Conservation (phyloP, 37 sponge, comb jelly and placozoan species). For the Hexactinellida sp. region DNA sequence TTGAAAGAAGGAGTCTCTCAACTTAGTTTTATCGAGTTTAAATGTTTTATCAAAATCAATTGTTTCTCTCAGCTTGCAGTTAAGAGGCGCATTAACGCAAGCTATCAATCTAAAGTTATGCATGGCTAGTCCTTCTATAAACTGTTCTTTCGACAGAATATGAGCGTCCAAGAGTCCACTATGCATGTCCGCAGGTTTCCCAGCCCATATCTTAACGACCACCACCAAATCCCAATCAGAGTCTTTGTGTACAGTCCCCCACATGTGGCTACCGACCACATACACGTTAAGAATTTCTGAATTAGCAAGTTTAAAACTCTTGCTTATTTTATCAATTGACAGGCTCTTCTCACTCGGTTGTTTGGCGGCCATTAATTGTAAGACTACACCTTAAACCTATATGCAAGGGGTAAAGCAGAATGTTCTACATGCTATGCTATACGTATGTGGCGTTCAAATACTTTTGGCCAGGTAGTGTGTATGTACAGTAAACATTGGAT, state of each 20-base stretch:
- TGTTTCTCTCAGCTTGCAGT: constrained; percentile 12
- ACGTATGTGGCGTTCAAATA: too few species aligned
- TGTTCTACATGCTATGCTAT: too few species aligned
- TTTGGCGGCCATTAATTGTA: not conserved
- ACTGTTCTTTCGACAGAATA: constrained; percentile 31
- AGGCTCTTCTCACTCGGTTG: not conserved
- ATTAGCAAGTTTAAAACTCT: constrained; percentile 19
- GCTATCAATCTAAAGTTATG: constrained; percentile 30
- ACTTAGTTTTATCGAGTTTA: constrained; percentile 2
- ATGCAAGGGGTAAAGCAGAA: too few species aligned
- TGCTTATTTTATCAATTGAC: not conserved
- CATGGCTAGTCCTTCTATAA: not conserved
- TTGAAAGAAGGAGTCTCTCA: not conserved
- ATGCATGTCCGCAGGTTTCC: constrained; percentile 21
- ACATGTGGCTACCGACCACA: constrained; percentile 50
- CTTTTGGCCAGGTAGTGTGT: too few species aligned
- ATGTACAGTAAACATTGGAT: too few species aligned
- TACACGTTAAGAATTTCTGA: constrained; percentile 30
- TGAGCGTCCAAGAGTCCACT: constrained; percentile 37
- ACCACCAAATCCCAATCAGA: constrained; percentile 61
- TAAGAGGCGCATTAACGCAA: constrained; percentile 27
- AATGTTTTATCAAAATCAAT: constrained; percentile 23
- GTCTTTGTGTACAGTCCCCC: constrained; percentile 31
- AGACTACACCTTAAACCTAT: too few species aligned
- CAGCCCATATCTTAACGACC: not conserved